A percentile compares a stretch with the other conserved stretches of the same genome.
Conservation (phyloP, 2,797 vertebrate species). For the Neopelma chrysocephalum region DNA sequence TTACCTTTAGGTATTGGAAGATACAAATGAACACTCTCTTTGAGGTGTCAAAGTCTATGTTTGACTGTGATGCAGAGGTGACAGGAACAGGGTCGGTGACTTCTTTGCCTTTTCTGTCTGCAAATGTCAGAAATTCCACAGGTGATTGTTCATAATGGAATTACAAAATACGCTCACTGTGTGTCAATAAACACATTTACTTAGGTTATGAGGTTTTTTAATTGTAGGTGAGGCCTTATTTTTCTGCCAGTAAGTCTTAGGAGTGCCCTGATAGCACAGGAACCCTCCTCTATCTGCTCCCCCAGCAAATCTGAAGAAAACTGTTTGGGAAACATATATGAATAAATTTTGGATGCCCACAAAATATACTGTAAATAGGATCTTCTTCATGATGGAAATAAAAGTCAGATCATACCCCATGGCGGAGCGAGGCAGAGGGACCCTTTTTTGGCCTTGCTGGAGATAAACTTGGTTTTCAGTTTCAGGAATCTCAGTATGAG, state of each 20-base stretch:
- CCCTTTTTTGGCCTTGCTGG: not conserved
- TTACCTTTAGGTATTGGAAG: not conserved
- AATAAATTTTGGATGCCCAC: not conserved
- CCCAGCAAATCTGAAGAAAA: not conserved
- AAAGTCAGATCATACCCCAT: not conserved
- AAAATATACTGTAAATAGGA: not conserved
- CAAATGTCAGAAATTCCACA: not conserved
- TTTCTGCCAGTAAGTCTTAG: not conserved
- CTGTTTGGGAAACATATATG: not conserved
- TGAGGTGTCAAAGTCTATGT: not conserved
- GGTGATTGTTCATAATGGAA: not conserved
- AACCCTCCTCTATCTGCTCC: not conserved
- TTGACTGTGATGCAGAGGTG: not conserved
- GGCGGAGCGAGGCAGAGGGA: not conserved
- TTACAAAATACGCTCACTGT: not conserved
- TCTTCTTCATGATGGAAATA: not conserved
- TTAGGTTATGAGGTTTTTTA: rapidly evolving
- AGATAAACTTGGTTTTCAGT: not conserved
- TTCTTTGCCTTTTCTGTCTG: not conserved
- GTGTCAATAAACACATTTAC: not conserved
- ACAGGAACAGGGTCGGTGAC: not conserved
- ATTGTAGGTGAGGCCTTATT: not conserved
- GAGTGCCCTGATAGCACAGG: not conserved
- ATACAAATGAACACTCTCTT: not conserved
- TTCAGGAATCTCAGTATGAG: not conserved